phyloP scores from a whole-genome alignment of 2,888 invertebrate species.

The Pasiphila rectangulata region DNA sequence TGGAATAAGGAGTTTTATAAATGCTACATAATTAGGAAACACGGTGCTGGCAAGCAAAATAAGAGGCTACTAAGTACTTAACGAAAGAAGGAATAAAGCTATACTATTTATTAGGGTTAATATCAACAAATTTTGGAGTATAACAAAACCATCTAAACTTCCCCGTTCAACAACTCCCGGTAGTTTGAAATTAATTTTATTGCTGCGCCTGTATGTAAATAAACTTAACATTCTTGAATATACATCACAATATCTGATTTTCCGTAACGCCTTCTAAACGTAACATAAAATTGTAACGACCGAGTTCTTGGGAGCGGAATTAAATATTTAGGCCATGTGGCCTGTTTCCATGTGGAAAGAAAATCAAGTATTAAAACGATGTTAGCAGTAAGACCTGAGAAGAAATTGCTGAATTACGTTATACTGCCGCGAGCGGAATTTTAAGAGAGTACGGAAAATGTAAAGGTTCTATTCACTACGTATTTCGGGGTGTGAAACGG shows the following conservation, averaged over 20 bases:
- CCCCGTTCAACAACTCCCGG: conserved; percentile 27
- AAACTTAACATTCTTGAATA: conserved; percentile 10
- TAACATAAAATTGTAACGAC: conserved; percentile 30
- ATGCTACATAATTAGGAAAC: no score
- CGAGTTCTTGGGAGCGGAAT: conserved; percentile 28
- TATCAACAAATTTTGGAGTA: conserved; percentile 25
- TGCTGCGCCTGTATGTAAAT: conserved; percentile 20
- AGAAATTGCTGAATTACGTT: conserved; percentile 21
- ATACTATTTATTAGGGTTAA: conserved; percentile 10
- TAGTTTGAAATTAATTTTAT: conserved; percentile 31
- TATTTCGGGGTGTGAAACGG: conserved; percentile 47
- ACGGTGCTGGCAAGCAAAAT: no score
- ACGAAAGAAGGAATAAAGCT: conserved; percentile 16
- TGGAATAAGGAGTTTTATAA: no score
- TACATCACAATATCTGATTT: conserved; percentile 14
- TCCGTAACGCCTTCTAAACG: conserved; percentile 24
- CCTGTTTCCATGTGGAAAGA: no score
- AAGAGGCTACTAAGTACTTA: no score
- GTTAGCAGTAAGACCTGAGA: conserved; percentile 20
- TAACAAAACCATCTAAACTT: conserved; percentile 36
- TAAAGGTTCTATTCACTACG: conserved; percentile 31
- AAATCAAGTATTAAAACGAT: conserved; percentile 36
- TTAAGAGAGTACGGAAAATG: conserved; percentile 6
- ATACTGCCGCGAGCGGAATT: conserved; percentile 8
- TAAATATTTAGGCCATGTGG: conserved; percentile 32